These are phyloP conservation scores for Clistopyga incitator DNA, from an alignment of 2,888 invertebrate species.

Conservation along the genomic window DNA sequence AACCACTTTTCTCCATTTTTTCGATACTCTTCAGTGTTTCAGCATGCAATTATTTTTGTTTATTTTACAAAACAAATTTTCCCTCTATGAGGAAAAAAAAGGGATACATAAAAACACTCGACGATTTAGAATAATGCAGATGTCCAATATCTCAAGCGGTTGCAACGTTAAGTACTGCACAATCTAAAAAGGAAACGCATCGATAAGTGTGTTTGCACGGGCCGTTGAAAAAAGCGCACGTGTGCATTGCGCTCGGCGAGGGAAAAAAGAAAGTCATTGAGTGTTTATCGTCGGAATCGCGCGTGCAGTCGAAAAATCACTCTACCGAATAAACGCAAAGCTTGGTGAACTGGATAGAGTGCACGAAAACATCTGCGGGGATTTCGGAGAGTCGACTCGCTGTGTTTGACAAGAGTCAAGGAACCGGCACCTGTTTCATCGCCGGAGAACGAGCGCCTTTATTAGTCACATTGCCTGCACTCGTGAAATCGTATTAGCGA, in stretches of 20 bases:
- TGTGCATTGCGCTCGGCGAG: neutral
- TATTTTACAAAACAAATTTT: no score
- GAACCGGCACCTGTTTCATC: slow-evolving; percentile 60
- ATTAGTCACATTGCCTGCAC: slow-evolving; percentile 31
- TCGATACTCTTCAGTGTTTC: no score
- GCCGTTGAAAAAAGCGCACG: slow-evolving; percentile 1
- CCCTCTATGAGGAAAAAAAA: no score
- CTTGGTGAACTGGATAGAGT: slow-evolving; percentile 1
- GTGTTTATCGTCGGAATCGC: slow-evolving; percentile 6
- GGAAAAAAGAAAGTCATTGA: slow-evolving; percentile 15
- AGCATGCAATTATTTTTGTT: no score
- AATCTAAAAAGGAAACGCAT: slow-evolving; percentile 11
- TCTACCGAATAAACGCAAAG: neutral
- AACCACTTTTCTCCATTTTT: no score
- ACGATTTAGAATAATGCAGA: no score
- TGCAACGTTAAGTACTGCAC: no score
- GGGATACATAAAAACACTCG: no score
- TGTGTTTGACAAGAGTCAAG: slow-evolving; percentile 55
- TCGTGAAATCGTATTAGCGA: no score
- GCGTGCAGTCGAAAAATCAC: neutral
- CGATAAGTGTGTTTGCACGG: slow-evolving; percentile 6
- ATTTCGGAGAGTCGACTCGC: neutral
- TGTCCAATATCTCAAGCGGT: no score
- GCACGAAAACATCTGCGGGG: neutral
- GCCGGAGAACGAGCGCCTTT: slow-evolving; percentile 47